These are phyloP conservation scores for Sterna hirundo DNA, from an alignment of 2,113 vertebrate species.

Conservation along the genomic window DNA sequence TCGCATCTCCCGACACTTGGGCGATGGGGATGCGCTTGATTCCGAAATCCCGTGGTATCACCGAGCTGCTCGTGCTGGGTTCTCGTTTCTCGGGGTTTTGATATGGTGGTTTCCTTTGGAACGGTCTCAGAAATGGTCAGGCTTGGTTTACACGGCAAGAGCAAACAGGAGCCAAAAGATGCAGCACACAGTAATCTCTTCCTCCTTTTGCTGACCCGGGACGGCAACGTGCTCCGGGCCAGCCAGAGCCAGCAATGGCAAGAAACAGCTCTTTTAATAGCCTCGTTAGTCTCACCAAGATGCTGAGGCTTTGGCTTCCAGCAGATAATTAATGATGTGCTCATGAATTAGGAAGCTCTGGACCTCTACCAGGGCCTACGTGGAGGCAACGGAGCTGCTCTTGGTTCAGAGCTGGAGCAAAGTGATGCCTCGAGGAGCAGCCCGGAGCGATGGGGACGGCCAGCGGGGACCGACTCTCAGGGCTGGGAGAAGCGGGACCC, in stretches of 20 bases:
- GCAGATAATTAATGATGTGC: conserved; percentile 13
- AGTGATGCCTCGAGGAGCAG: not conserved
- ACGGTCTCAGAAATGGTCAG: not conserved
- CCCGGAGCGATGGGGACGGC: accelerated
- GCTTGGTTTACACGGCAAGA: not conserved
- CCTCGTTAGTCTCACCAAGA: conserved; percentile 26
- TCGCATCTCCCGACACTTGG: accelerated
- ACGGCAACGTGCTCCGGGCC: accelerated
- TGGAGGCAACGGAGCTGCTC: not conserved
- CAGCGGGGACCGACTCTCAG: accelerated
- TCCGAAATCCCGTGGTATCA: accelerated
- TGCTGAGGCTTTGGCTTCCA: conserved; percentile 22
- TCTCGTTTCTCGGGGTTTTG: accelerated
- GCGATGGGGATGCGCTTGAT: accelerated
- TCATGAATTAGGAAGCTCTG: conserved; percentile 31
- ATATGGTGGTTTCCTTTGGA: accelerated
- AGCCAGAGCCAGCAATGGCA: not conserved
- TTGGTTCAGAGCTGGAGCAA: not conserved
- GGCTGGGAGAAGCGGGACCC: not conserved
- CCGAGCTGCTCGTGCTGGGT: accelerated
- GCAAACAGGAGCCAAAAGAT: not conserved
- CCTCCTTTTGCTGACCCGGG: accelerated
- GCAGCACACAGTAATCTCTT: not conserved
- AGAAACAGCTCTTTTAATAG: not conserved
- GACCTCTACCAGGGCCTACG: not conserved